Base-by-base conservation (phyloP, 2,888 invertebrate species). In the Drosophila engyochracea region DNA sequence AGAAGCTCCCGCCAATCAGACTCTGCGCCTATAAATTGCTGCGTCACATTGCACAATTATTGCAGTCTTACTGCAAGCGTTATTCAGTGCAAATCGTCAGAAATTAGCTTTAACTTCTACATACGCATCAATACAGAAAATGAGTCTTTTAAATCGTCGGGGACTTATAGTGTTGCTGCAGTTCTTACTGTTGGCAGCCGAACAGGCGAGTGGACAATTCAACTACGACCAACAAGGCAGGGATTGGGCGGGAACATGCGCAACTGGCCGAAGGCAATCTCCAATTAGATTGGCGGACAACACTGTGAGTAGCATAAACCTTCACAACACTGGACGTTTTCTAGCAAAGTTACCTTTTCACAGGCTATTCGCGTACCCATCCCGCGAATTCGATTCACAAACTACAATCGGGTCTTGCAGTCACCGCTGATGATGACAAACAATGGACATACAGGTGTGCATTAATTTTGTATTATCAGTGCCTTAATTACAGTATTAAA, bases 381-480 rank as follows among this genome's bases (percentile, higher is more conserved):
- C 7, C 62, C 70, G 0, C 79, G 79, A 0, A 64, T 92, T 19
- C 64, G 55, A 0, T 92, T 92, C 30, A 16, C 51, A 35, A 95
- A 96, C 31, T 96, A 96, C 91, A 95, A 95, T 83, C 94, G 95
- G 91, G 16, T 73, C 0, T 92, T 96, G 33, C 94, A 95, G 4
- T 94, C 94, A 1, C 95, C 95, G 0, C 91, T 96, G 7, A 94
- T 94, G 3, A 92, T 95, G 51, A 94, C 94, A 19, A 96, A 96
- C 84, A 96, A 95, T 82, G 96, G 96, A 10, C 96, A 96, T 92
- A 95, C 96, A 85, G 91, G 93, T 93, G 70, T 25, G 74, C 49
- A 7, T 4, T 1, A 22, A 25, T 19, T n/a, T n/a, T 4, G 1
- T 1, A 35, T 5, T 25, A 30, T 30, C 2, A 1, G n/a, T 16